Evolutionary conservation across 2,888 invertebrate genomes (phyloP).

Genomic region (Epinotia ramella): DNA sequence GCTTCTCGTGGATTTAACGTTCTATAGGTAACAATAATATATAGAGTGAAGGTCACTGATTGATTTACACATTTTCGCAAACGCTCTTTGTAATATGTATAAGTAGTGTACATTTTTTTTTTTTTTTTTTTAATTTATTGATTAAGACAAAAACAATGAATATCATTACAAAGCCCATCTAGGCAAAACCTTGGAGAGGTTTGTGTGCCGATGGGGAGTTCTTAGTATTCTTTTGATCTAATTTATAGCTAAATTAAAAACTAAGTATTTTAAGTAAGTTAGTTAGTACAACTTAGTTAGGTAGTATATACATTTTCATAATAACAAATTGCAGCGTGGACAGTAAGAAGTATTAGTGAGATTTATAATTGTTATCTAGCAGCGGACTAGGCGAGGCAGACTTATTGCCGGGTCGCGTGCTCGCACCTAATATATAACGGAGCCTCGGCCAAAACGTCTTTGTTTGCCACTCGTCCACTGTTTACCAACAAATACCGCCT

Average conservation of each 20-base stretch:
- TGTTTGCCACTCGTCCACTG: slow-evolving; percentile 71
- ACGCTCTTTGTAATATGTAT: neutral
- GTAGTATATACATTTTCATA: slow-evolving; percentile 46
- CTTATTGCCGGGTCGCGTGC: slow-evolving; percentile 79
- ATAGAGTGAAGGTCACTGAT: neutral
- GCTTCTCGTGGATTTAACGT: no score
- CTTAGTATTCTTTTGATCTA: no score
- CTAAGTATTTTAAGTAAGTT: no score
- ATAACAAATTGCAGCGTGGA: slow-evolving; percentile 65
- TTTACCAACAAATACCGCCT: slow-evolving; percentile 69
- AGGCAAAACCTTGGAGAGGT: no score
- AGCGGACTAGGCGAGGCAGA: slow-evolving; percentile 74
- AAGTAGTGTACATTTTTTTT: neutral
- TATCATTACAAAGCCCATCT: no score
- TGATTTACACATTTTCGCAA: neutral
- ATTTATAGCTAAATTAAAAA: no score
- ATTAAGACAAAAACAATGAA: no score
- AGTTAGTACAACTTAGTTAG: no score
- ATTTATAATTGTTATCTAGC: slow-evolving; percentile 82
- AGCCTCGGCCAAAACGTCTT: slow-evolving; percentile 77
- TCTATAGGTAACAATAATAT: no score
- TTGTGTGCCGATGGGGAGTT: no score
- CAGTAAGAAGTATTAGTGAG: slow-evolving; percentile 78
- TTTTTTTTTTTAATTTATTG: no score
- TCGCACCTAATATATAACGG: slow-evolving; percentile 77